A percentile compares a stretch with the other conserved stretches of the same genome.
phyloP scores from a whole-genome alignment of 2,888 invertebrate species.

The Noctua fimbriata region DNA sequence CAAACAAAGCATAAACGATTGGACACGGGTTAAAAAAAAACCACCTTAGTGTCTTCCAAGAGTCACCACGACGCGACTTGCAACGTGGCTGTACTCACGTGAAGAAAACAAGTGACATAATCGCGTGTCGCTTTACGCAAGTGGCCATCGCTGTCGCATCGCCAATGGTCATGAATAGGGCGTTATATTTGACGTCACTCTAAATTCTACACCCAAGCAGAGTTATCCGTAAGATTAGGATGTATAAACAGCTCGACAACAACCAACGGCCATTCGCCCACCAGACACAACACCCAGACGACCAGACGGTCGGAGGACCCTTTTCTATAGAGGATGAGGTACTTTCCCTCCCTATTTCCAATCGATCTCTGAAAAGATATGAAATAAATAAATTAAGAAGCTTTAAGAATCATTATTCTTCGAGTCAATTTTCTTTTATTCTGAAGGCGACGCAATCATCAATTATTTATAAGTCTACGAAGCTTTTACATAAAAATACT shows the following conservation, averaged over 20 bases:
- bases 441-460: neutral
- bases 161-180: neutral
- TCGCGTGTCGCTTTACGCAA: neutral
- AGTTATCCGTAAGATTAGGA: neutral
- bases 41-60: too few species aligned
- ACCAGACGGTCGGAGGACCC: neutral
- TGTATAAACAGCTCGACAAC: neutral
- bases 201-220: neutral
- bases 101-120: neutral
- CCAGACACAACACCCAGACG: neutral
- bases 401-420: neutral
- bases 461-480: conserved; percentile 4
- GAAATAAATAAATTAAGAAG: neutral
- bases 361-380: neutral
- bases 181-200: neutral
- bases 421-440: neutral
- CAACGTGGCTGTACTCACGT: neutral
- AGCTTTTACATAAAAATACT: neutral
- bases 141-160: neutral
- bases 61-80: neutral
- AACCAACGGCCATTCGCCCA: neutral
- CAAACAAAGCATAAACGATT: neutral
- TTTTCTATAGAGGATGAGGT: neutral
- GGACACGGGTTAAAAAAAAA: neutral
- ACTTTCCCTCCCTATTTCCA: neutral